Evolutionary conservation across 2,113 vertebrate genomes (phyloP).

Genomic region (Cryptotis parvus): DNA sequence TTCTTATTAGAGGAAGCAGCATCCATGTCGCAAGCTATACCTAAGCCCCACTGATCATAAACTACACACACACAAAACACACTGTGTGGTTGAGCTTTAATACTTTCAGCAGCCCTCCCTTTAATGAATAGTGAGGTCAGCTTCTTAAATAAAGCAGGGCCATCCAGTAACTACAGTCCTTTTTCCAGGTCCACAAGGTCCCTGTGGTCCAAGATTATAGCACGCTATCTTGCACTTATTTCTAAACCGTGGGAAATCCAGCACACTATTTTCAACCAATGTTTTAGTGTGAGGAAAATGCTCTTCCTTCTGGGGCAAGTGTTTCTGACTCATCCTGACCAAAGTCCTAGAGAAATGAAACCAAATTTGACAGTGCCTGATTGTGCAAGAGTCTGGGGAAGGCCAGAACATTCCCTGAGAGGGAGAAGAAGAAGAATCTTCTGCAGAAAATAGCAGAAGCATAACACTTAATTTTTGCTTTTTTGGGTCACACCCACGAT

Average conservation of each 20-base stretch:
- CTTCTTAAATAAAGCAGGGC: background rate
- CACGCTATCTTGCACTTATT: background rate
- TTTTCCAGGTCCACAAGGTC: background rate
- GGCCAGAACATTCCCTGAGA: background rate
- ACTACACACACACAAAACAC: background rate
- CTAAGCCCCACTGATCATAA: background rate
- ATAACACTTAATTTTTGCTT: too few species aligned
- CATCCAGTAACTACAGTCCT: background rate
- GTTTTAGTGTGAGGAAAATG: background rate
- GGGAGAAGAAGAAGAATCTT: background rate
- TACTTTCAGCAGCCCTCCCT: background rate
- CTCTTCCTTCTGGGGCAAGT: background rate
- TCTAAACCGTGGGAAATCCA: background rate
- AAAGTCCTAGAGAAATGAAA: background rate
- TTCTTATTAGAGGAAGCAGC: background rate
- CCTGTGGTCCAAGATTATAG: background rate
- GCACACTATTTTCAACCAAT: background rate
- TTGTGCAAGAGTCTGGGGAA: background rate
- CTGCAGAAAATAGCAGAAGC: background rate
- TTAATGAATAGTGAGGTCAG: background rate
- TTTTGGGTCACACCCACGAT: too few species aligned
- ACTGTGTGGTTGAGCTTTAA: background rate
- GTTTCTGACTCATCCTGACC: background rate
- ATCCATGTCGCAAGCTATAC: background rate
- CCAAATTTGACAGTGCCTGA: background rate